Evolutionary conservation across 2,113 vertebrate genomes (phyloP), one percentile per base, ranked within the genome.

Genomic region (Bubo blakistoni): DNA sequence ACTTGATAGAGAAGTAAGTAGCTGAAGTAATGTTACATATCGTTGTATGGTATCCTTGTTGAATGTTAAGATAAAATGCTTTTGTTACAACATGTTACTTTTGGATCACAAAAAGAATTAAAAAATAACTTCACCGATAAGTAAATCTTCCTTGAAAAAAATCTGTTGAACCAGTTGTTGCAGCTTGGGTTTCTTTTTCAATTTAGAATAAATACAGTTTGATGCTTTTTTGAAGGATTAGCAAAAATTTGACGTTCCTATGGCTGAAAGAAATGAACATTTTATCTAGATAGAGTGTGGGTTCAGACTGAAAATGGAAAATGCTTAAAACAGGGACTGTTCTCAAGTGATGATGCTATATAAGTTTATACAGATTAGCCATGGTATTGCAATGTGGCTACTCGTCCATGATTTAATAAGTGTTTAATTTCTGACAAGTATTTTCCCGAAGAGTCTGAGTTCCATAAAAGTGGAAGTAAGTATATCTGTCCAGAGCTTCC

Each of bases 321-420:
- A 69, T 97, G 78, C 95, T 95, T 98, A 72, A 98, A 98, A 61
- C 79, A 62, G 96, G 95, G 95, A 63, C 38, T 92, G 22, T 74
- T 98, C 87, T 73, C 92, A 59, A 95, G 58, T 81, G 90, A 92
- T 47, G 90, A 94, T 76, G 55, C 86, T 70, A 24, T 72, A 29
- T 42, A 34, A 59, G 19, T 97, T 86, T 92, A 94, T 76, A 89
- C 24, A 55, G 86, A 24, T 74, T 49, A 96, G 38, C 86, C 92
- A 4, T 97, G 96, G 90, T 98, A 92, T 57, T 98, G 96, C 34
- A 66, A 89, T 85, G 96, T 97, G 95, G 97, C 94, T 77, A 54
- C 55, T 38, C 80, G 98, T 58, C 57, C 76, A 51, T 92, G 65
- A 30, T 96, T 97, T 52, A 97, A 54, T 81, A 74, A 80, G 16